Evolutionary conservation across 2,888 invertebrate genomes (phyloP).

Genomic region (Watsonalla cultraria): DNA sequence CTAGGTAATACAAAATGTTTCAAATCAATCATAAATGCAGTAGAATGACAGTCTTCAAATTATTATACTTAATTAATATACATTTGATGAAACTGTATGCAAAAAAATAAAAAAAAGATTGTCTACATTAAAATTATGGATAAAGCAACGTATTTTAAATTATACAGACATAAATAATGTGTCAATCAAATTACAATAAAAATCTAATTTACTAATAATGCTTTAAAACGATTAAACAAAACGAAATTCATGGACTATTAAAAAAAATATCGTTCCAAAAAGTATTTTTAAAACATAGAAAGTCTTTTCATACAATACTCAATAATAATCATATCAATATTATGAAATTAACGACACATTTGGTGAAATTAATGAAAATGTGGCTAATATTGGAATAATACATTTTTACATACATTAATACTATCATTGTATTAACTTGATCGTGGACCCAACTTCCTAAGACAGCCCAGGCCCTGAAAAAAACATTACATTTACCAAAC

Average conservation of each 20-base stretch:
- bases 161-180: no score
- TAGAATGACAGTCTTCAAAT: conserved; percentile 1
- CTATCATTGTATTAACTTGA: conserved; percentile 50
- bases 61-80: not conserved
- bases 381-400: conserved; percentile 22
- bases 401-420: conserved; percentile 15
- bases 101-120: no score
- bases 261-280: no score
- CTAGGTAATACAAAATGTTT: not conserved
- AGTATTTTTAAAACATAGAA: no score
- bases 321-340: conserved; percentile 21
- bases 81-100: not conserved
- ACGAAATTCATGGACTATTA: no score
- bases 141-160: no score
- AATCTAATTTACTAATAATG: no score
- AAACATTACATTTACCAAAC: conserved; percentile 10
- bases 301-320: conserved; percentile 8
- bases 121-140: no score
- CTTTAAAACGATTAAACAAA: no score
- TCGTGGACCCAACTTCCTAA: conserved; percentile 68
- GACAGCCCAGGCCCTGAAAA: conserved; percentile 68
- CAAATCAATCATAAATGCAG: not conserved
- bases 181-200: no score
- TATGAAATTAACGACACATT: conserved; percentile 16
- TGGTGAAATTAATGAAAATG: conserved; percentile 9